Conservation (phyloP, 2,113 vertebrate genomes). For the Pollachius pollachius region DNA sequence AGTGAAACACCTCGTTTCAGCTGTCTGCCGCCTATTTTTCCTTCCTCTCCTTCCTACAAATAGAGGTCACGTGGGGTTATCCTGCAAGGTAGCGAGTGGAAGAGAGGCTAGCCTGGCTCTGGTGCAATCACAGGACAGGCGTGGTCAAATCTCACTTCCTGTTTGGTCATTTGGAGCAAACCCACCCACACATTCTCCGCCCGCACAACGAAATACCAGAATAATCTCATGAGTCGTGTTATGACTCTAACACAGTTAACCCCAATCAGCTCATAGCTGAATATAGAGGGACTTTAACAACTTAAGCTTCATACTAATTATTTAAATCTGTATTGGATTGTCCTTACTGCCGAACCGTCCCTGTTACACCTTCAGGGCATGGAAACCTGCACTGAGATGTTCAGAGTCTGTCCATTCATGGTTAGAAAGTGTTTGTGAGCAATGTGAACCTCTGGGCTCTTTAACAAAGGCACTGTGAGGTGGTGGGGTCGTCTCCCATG, state of each 20-base stretch:
- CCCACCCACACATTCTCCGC: not conserved
- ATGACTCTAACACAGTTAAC: slow-evolving; percentile 11
- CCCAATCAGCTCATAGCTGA: slow-evolving; percentile 10
- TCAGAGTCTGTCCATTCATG: slow-evolving; percentile 43
- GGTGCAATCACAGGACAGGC: slow-evolving; percentile 43
- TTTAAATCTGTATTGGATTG: slow-evolving; percentile 33
- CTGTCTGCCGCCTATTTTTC: too few species aligned
- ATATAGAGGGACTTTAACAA: slow-evolving; percentile 41
- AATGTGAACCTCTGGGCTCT: slow-evolving; percentile 12
- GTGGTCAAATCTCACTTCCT: slow-evolving; percentile 61
- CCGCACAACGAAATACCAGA: slow-evolving; percentile 20
- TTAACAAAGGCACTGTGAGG: not conserved
- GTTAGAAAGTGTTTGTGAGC: slow-evolving; percentile 46
- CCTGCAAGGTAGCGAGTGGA: slow-evolving; percentile 43
- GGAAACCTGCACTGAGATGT: slow-evolving; percentile 53
- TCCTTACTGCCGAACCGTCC: slow-evolving; percentile 23
- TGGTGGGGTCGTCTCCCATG: not conserved
- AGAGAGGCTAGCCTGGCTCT: slow-evolving; percentile 19
- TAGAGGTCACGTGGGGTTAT: slow-evolving; percentile 15
- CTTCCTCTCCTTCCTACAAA: not conserved
- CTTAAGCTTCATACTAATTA: slow-evolving; percentile 30
- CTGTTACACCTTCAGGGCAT: slow-evolving; percentile 31
- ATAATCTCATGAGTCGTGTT: slow-evolving; percentile 11
- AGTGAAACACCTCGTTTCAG: slow-evolving; percentile 12
- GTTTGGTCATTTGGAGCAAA: slow-evolving; percentile 35